phyloP scores from a whole-genome alignment of 2,113 vertebrate species.

The Panthera leo region DNA sequence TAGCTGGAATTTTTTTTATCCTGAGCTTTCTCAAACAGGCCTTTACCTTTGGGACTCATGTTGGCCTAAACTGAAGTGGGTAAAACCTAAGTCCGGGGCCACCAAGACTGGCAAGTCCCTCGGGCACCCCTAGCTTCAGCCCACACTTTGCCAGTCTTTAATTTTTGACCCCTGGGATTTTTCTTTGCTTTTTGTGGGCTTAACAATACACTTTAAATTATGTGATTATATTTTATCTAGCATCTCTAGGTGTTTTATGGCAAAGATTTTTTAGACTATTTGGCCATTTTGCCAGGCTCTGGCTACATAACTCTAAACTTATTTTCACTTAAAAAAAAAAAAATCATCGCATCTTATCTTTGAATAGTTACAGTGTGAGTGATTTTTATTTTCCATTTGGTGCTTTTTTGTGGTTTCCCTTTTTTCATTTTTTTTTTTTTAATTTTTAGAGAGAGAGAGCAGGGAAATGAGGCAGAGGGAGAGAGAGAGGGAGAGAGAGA shows the following conservation, averaged over 20 bases:
- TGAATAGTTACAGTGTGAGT: neutral
- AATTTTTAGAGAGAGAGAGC: too few species aligned
- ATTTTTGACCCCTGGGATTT: neutral
- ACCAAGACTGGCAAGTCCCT: neutral
- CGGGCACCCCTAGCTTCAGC: neutral
- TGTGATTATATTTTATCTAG: neutral
- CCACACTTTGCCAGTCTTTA: neutral
- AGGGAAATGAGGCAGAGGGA: too few species aligned
- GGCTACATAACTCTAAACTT: neutral
- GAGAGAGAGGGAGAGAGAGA: too few species aligned
- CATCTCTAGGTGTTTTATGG: neutral
- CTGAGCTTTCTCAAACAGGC: neutral
- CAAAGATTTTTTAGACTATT: neutral
- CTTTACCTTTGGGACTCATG: neutral
- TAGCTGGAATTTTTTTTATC: neutral
- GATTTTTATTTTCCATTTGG: neutral
- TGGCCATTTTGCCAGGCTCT: neutral
- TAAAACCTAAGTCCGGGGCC: neutral
- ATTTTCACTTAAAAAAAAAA: neutral
- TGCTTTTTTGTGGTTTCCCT: neutral
- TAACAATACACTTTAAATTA: neutral
- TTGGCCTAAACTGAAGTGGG: neutral
- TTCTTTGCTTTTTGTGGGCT: neutral
- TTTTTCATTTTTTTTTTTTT: neutral
- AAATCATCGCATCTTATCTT: neutral